Evolutionary conservation across 64 coral and sea anemone genomes (phyloP), one percentile per base, ranked within the genome.

Genomic region (Exaiptasia diaphana): DNA sequence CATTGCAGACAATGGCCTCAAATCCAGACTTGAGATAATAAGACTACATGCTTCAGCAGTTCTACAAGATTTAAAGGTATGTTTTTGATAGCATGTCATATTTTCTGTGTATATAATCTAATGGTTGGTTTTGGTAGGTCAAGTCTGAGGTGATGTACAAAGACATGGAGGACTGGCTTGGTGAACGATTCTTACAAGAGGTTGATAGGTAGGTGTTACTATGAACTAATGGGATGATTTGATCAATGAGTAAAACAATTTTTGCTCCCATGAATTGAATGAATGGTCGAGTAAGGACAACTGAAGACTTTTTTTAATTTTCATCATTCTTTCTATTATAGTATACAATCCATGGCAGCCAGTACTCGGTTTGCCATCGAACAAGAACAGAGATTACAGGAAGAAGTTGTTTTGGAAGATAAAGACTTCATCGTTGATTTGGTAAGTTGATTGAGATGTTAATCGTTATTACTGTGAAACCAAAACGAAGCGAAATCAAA

Each of bases 131-230:
- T 29, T 67, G 78, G 39, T 30, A 89, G 91, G 68, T 35, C 6
- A 99, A 99, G 50, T 70, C 95, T 1, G 89, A 93, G 3, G 76
- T 68, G 6, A 89, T 83, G 31, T 93, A 93, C 67, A 84, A 85
- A 49, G 95, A 99, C 41, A 93, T 99, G 90, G 95, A 99, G 30
- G 75, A 89, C 22, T 99, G 95, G 95, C 55, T 99, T n/a, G 95
- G 95, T 5, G 64, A 88, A 18, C 54, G 95, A 35, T 99, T 99
- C 36, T 61, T 99, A 26, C 95, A 99, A 37, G 95, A 99, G 63
- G 74, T 86, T 26, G 95, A 92, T 42, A 99, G 95, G 95, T 99
- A 28, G 33, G 8, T 10, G 29, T 18, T 26, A 21, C 44, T 23
- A 46, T 4, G 0, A 44, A 10, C 14, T 21, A 18, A 48, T 18